phyloP scores from a whole-genome alignment of 1,140 invertebrate species.

The Trachelipus rathkii region DNA sequence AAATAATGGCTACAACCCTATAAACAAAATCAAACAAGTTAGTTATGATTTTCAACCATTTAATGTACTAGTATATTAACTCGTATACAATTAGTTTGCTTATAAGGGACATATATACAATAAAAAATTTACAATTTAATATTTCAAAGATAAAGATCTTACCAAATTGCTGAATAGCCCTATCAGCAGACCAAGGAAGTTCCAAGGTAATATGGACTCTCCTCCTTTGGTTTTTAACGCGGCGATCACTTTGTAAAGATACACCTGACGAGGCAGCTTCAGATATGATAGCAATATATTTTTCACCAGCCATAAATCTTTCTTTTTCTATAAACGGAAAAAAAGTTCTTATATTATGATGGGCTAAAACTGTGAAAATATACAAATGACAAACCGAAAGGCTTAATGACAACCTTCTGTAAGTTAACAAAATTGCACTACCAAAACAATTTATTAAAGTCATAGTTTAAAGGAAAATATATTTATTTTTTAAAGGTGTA shows the following conservation, averaged over 20 bases:
- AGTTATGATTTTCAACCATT: no score
- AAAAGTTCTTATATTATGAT: not conserved
- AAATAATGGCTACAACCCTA: no score
- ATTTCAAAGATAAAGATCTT: conserved; percentile 43
- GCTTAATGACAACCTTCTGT: not conserved
- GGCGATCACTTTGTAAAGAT: conserved; percentile 81
- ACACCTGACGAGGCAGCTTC: conserved; percentile 98
- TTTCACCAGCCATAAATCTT: conserved; percentile 96
- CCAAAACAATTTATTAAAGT: no score
- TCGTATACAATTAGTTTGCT: no score
- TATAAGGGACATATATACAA: no score
- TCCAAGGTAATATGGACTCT: conserved; percentile 98
- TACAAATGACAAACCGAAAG: not conserved
- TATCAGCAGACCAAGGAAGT: conserved; percentile 97
- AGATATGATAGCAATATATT: conserved; percentile 97
- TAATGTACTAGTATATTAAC: no score
- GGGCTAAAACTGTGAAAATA: not conserved
- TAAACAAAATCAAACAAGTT: no score
- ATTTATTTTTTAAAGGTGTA: no score
- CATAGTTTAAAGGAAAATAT: no score
- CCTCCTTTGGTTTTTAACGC: conserved; percentile 84
- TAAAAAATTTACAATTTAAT: no score
- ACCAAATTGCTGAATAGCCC: conserved; percentile 99
- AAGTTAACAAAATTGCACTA: no score
- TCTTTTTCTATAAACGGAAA: conserved; percentile 60